A percentile compares a stretch with the other conserved stretches of the same genome.
These are phyloP conservation scores for Drosophila mulleri DNA, from an alignment of 2,888 invertebrate genomes.

Conservation along the genomic window DNA sequence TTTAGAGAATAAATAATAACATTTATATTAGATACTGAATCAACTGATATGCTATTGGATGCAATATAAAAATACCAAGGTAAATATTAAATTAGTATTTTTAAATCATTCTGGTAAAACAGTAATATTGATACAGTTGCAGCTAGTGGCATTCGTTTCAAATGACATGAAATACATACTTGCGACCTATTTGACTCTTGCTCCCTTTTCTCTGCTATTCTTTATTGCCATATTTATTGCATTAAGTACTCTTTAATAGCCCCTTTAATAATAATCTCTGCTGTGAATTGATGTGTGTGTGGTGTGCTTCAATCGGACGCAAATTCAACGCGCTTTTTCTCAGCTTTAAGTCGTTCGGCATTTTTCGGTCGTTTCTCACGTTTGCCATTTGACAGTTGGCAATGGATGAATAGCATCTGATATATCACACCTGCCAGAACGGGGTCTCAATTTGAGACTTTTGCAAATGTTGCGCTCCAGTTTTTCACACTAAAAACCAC, in stretches of 20 bases:
- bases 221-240: neutral
- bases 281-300: neutral
- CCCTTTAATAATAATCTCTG: slow-evolving; percentile 51
- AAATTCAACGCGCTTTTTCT: slow-evolving; percentile 21
- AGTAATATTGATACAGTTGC: slow-evolving; percentile 32
- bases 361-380: slow-evolving; percentile 22
- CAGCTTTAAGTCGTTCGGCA: slow-evolving; percentile 52
- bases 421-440: slow-evolving; percentile 53
- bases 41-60: too few relatives aligned
- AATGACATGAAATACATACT: slow-evolving; percentile 15
- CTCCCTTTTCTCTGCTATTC: neutral
- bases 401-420: slow-evolving; percentile 23
- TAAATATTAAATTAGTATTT: neutral
- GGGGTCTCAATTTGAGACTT: slow-evolving; percentile 31
- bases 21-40: too few relatives aligned
- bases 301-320: slow-evolving; percentile 21
- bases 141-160: slow-evolving; percentile 44
- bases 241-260: slow-evolving; percentile 47
- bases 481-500: slow-evolving; percentile 46
- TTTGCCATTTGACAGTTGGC: slow-evolving; percentile 6
- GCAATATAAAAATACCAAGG: too few relatives aligned
- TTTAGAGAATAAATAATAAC: too few relatives aligned
- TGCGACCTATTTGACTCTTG: too few relatives aligned
- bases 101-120: neutral
- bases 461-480: slow-evolving; percentile 52